phyloP scores from a whole-genome alignment of 2,113 vertebrate genomes.

The Burhinus bistriatus region DNA sequence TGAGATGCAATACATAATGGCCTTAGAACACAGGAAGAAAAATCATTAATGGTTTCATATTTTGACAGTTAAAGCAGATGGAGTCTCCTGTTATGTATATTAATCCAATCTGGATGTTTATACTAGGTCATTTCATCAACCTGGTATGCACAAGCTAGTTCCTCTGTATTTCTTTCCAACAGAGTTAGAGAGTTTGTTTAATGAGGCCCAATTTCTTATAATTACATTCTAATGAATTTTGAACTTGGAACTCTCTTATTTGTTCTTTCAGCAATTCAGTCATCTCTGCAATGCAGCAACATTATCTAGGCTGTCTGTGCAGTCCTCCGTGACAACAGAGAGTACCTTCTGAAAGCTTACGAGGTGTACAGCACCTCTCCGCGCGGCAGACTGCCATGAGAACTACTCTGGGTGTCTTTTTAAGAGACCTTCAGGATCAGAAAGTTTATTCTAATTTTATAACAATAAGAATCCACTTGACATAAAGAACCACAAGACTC shows the following conservation, averaged over 20 bases:
- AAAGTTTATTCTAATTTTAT: background rate
- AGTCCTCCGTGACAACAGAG: background rate
- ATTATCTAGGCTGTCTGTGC: background rate
- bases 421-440: background rate
- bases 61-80: slow-evolving; percentile 24
- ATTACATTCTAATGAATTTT: slow-evolving; percentile 22
- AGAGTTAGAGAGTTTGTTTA: background rate
- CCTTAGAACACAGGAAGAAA: background rate
- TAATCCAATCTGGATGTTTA: slow-evolving; percentile 5
- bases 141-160: background rate
- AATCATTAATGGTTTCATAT: background rate
- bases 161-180: background rate
- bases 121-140: background rate
- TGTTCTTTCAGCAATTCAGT: background rate
- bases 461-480: background rate
- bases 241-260: background rate
- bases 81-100: background rate
- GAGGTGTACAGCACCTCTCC: background rate
- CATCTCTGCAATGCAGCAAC: background rate
- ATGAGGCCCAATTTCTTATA: background rate
- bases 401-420: background rate
- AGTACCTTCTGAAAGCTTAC: background rate
- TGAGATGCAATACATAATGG: background rate
- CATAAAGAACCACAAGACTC: background rate
- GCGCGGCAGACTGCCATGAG: background rate